Evolutionary conservation across 2,113 vertebrate genomes (phyloP), one percentile per base, ranked within the genome.

Genomic region (Apaloderma vittatum): DNA sequence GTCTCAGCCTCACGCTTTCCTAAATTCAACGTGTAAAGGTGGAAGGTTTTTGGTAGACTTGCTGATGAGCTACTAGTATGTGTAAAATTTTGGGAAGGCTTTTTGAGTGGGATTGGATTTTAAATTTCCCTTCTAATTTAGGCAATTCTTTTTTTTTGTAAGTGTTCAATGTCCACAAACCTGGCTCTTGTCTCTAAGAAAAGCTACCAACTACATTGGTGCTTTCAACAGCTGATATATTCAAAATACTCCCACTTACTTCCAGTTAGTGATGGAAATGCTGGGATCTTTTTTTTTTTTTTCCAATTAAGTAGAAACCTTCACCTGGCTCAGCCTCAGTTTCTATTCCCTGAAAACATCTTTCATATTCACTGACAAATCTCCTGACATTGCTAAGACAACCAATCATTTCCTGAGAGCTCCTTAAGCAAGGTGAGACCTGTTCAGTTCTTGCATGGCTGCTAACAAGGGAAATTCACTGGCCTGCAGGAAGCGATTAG

Each of bases 341-440:
- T 94, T 65, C 82, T 90, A 67, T 93, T 94, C 96, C 93, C 96
- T 70, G 59, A 95, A 96, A 96, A 80, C 78, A 88, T 90, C 86
- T 93, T 88, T 92, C 88, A 90, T 75, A 48, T 73, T 96, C 90
- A 63, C 52, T 93, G 90, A 90, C 90, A 92, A 74, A 62, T 88
- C 97, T 90, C 90, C 71, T 93, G 94, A 95, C 78, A 27, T 63
- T 37, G 85, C 92, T 88, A 83, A 95, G 90, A 95, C 75, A 67
- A 80, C 94, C 1, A 1, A 93, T 97, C 58, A 51, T 93, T 96
- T 93, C 77, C 81, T 86, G 52, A 91, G 90, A 57, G 77, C 77
- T 87, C 49, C 59, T 83, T 21, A 21, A 94, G 93, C 93, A 83
- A 63, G 90, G 78, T 49, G 76, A 89, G 88, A 88, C 86, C 78